These are phyloP conservation scores for Romanogobio albipinnatus DNA, from an alignment of 2,113 vertebrate species.

Conservation along the genomic window DNA sequence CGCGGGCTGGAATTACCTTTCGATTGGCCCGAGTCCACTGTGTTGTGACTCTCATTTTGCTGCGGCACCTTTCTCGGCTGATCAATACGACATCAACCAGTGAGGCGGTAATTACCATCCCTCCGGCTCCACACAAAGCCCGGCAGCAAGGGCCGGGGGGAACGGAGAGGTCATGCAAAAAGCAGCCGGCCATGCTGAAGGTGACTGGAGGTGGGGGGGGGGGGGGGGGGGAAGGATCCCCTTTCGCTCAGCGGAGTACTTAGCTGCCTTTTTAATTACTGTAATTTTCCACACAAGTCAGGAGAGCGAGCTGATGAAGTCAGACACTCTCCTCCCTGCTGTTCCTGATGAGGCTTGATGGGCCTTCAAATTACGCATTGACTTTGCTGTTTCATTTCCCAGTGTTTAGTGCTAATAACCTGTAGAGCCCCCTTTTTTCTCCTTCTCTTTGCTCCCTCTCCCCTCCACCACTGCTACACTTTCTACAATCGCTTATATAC, in stretches of 20 bases:
- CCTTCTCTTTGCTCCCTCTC: slow-evolving; percentile 82
- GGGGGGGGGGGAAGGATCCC: slow-evolving; percentile 85
- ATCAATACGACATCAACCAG: slow-evolving; percentile 92
- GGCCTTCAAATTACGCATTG: slow-evolving; percentile 93
- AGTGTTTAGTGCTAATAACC: slow-evolving; percentile 97
- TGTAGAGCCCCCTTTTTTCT: slow-evolving; percentile 84
- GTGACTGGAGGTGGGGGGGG: slow-evolving; percentile 78
- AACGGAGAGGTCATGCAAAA: slow-evolving; percentile 82
- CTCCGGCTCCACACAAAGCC: slow-evolving; percentile 78
- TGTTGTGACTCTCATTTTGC: slow-evolving; percentile 83
- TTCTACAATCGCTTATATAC: slow-evolving; percentile 17
- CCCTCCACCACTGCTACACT: slow-evolving; percentile 72
- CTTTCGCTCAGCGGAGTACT: slow-evolving; percentile 84
- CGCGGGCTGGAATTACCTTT: slow-evolving; percentile 91
- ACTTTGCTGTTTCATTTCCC: slow-evolving; percentile 88
- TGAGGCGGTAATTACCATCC: slow-evolving; percentile 90
- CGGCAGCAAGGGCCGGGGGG: slow-evolving; percentile 82
- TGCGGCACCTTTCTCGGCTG: slow-evolving; percentile 68
- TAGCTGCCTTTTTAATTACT: slow-evolving; percentile 94
- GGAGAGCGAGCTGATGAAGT: slow-evolving; percentile 95
- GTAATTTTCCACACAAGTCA: slow-evolving; percentile 95
- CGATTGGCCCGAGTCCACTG: slow-evolving; percentile 85
- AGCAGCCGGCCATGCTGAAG: slow-evolving; percentile 88
- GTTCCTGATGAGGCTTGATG: slow-evolving; percentile 96
- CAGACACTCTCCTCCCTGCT: slow-evolving; percentile 92